Evolutionary conservation across 2,797 vertebrate genomes (phyloP).

Genomic region (Rhynchotus rufescens): DNA sequence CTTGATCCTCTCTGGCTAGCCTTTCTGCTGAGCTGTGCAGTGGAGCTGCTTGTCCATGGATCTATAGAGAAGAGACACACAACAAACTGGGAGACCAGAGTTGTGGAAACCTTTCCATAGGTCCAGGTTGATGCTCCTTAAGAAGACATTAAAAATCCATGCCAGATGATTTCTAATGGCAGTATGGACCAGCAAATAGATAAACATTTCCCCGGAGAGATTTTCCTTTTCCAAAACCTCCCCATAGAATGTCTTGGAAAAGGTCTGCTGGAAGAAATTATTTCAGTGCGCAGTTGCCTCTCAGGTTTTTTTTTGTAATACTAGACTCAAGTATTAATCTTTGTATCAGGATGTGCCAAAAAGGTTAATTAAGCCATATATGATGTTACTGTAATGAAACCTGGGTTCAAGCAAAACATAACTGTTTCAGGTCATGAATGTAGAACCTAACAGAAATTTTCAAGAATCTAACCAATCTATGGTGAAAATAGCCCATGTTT

Average conservation of each 20-base stretch:
- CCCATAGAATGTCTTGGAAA: neutral
- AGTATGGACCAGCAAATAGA: accelerated
- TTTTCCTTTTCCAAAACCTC: neutral
- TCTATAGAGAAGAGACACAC: neutral
- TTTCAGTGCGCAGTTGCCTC: neutral
- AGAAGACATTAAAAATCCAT: neutral
- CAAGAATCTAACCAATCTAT: neutral
- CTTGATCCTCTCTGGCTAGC: conserved; percentile 23
- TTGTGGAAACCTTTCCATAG: neutral
- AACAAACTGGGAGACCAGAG: neutral
- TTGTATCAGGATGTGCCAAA: neutral
- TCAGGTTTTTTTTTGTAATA: neutral
- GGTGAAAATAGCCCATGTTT: neutral
- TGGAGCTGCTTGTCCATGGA: neutral
- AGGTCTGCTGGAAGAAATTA: neutral
- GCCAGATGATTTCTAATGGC: neutral
- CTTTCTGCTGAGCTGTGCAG: neutral
- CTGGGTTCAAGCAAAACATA: neutral
- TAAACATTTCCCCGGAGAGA: neutral
- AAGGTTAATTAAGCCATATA: neutral
- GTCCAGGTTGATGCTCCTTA: neutral
- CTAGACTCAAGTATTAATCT: neutral
- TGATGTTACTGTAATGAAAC: neutral
- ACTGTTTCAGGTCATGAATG: neutral
- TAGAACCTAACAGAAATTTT: neutral